Evolutionary conservation across 2,113 vertebrate species (phyloP).

Genomic region (Semicossyphus pulcher): DNA sequence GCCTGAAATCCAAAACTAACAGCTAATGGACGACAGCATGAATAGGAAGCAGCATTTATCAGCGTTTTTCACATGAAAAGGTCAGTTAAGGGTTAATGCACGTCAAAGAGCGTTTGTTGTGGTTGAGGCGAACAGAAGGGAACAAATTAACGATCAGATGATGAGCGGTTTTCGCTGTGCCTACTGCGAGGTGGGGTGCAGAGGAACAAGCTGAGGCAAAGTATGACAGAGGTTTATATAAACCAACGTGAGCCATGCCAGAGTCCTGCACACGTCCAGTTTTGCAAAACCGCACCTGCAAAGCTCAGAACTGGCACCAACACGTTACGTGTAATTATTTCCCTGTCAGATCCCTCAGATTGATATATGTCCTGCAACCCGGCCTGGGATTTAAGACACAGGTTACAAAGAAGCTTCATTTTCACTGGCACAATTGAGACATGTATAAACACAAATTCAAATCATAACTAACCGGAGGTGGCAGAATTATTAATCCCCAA

Average conservation of each 20-base stretch:
- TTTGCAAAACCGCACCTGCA: neutral
- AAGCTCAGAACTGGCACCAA: neutral
- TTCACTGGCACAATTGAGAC: too few species aligned
- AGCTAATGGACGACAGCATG: neutral
- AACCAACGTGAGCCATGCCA: neutral
- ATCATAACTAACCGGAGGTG: too few species aligned
- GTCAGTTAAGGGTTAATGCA: neutral
- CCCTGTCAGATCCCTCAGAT: neutral
- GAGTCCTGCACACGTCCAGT: neutral
- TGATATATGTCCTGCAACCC: neutral
- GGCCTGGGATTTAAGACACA: too few species aligned
- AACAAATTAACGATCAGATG: neutral
- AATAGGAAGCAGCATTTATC: neutral
- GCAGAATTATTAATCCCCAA: too few species aligned
- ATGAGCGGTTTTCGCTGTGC: neutral
- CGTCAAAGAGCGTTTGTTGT: neutral
- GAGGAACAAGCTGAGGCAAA: neutral
- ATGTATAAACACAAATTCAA: too few species aligned
- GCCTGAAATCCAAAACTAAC: conserved; percentile 36
- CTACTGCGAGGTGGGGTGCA: neutral
- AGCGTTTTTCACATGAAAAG: neutral
- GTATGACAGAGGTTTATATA: neutral
- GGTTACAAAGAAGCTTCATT: too few species aligned
- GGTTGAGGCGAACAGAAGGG: neutral
- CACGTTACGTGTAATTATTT: neutral